Evolutionary conservation across 1,140 invertebrate species (phyloP), one percentile per base, ranked within the genome.

Genomic region (Solen grandis): DNA sequence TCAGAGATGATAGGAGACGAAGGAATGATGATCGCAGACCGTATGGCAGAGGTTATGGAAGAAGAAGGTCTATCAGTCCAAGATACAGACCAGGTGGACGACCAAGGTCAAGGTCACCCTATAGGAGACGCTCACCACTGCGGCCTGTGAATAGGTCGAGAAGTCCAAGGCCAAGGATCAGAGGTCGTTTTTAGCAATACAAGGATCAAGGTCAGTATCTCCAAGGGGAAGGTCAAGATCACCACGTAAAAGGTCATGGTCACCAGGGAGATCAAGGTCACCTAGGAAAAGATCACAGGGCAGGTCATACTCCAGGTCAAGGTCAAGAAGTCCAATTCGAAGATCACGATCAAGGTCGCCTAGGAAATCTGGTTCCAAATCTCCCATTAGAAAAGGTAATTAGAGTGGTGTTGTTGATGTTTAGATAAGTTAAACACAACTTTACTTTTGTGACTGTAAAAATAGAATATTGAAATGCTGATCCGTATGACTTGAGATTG

Each of bases 371-470:
- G 66, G 74, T 22, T 76, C 74, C 36, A 38, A n/a, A 36, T 76
- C 74, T 27, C 74, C 74, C 22, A 2, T 65, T 22, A 78, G 75
- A 78, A 78, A 78, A 69, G 75, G 75, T 78, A 36, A 65, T 36
- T 38, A 65, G 54, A n/a, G n/a, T n/a, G n/a, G n/a, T n/a, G n/a
- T n/a, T n/a, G n/a, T n/a, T n/a, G n/a, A n/a, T n/a, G n/a, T n/a
- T n/a, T n/a, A n/a, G n/a, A n/a, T n/a, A n/a, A n/a, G n/a, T n/a
- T n/a, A n/a, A n/a, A n/a, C n/a, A n/a, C n/a, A n/a, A n/a, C n/a
- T n/a, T n/a, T n/a, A n/a, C n/a, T n/a, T n/a, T n/a, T n/a, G n/a
- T n/a, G n/a, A n/a, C n/a, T n/a, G n/a, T n/a, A n/a, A n/a, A n/a
- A n/a, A n/a, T n/a, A n/a, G n/a, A n/a, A n/a, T n/a, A n/a, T n/a